Conservation (phyloP, 2,113 vertebrate genomes). For the Ia io region DNA sequence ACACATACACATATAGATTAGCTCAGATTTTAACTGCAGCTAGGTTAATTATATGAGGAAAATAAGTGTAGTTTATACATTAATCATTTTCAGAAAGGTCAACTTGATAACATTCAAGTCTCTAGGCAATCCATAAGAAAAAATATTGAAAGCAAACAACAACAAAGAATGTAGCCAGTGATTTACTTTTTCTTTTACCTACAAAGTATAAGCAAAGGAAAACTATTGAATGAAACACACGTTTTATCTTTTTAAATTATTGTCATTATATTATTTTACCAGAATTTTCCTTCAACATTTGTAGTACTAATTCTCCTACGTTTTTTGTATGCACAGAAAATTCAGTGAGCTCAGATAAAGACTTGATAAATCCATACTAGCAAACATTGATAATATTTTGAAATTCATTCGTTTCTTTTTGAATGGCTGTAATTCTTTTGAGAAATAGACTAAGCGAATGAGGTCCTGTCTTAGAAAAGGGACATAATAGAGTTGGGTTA, state of each 20-base stretch:
- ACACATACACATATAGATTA: slow-evolving; percentile 6
- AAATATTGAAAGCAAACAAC: slow-evolving; percentile 18
- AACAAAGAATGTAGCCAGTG: not conserved
- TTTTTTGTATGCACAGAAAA: slow-evolving; percentile 31
- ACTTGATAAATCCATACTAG: not conserved
- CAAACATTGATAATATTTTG: slow-evolving; percentile 7
- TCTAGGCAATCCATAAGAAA: slow-evolving; percentile 37
- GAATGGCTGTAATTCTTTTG: not conserved
- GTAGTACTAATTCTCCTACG: not conserved
- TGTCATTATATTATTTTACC: not conserved
- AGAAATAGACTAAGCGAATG: not conserved
- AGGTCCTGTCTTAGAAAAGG: not conserved
- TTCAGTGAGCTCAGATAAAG: not conserved
- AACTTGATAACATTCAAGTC: slow-evolving; percentile 51
- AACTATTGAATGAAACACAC: not conserved
- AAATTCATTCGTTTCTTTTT: slow-evolving; percentile 2
- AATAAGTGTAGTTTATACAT: slow-evolving; percentile 48
- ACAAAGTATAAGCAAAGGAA: slow-evolving; percentile 16
- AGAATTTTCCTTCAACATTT: slow-evolving; percentile 25
- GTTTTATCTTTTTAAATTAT: slow-evolving; percentile 23
- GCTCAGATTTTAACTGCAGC: slow-evolving; percentile 54
- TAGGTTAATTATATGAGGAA: slow-evolving; percentile 61
- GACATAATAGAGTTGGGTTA: not conserved
- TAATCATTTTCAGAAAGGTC: slow-evolving; percentile 56
- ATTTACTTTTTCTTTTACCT: slow-evolving; percentile 10